phyloP scores from a whole-genome alignment of 2,113 vertebrate genomes.

The Zapornia atra region DNA sequence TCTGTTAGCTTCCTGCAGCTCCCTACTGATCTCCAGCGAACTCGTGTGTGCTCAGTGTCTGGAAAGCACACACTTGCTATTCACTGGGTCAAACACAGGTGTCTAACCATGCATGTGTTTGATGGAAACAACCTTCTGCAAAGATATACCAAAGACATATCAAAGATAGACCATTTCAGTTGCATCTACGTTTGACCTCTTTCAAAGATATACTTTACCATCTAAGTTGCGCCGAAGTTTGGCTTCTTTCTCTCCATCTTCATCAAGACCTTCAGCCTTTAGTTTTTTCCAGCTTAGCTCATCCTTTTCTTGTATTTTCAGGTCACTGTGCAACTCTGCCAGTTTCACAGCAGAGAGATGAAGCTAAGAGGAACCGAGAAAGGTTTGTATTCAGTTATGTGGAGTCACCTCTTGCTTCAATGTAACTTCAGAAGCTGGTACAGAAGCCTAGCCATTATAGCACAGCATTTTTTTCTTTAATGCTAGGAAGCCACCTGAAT shows the following conservation, averaged over 20 bases:
- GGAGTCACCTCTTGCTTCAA: neutral
- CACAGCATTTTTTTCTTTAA: neutral
- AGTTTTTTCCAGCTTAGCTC: slow-evolving; percentile 94
- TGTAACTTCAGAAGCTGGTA: neutral
- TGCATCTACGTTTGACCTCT: slow-evolving; percentile 79
- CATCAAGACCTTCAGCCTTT: slow-evolving; percentile 90
- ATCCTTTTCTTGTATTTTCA: slow-evolving; percentile 94
- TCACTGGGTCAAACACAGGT: neutral
- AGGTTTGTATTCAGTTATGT: neutral
- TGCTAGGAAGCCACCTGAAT: neutral
- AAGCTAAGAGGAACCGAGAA: slow-evolving; percentile 71
- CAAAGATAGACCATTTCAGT: neutral
- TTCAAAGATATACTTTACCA: slow-evolving; percentile 43
- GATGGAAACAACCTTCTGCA: neutral
- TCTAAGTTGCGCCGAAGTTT: slow-evolving; percentile 79
- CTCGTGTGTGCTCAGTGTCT: neutral
- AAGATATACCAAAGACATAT: neutral
- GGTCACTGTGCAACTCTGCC: slow-evolving; percentile 91
- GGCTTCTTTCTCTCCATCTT: slow-evolving; percentile 90
- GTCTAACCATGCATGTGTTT: neutral
- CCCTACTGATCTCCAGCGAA: neutral
- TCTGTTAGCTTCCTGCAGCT: neutral
- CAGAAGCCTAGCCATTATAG: accelerated
- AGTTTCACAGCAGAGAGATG: slow-evolving; percentile 85
- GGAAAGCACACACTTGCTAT: neutral